Base-by-base conservation (phyloP, 2,888 invertebrate species). In the Trichopria drosophilae region DNA sequence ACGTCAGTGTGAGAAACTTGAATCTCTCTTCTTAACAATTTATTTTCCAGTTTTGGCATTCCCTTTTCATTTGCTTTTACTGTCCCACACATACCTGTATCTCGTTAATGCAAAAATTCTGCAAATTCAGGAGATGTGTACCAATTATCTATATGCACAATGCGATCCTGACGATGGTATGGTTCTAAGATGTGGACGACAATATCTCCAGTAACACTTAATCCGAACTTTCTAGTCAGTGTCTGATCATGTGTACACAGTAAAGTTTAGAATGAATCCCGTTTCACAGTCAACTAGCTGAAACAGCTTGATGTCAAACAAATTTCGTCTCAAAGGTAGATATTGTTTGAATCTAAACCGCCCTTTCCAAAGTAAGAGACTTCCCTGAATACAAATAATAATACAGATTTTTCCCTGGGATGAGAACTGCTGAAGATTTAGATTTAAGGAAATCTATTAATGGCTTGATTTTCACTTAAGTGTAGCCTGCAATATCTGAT, bases 171-270 rank as follows among this genome's bases (percentile, higher is more conserved):
- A 13, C 23, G 13, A 16, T 50, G 43, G 19, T 53, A 43, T 12
- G 54, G 45, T 47, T 52, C 23, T 31, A 50, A 24, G 20, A 55
- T 41, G 22, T 51, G 43, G 29, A 32, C 48, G n/a, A 57, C 52
- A 41, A 52, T 52, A 26, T 36, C 49, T 13, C 52, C 52, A 22
- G 46, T 39, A 16, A 52, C 43, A 31, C 49, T 52, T n/a, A 58
- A 34, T 26, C 35, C 49, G 23, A 50, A 46, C 34, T 51, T 40
- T 24, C 47, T n/a, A 49, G 32, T 49, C 45, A 15, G 49, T 40
- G 12, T 26, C n/a, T 28, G 40, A 18, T 4, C 50, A 36, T 1
- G 39, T 43, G 16, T 52, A 48, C n/a, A 52, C 10, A 23, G 43
- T 42, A 9, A 41, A 52, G 29, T 40, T 28, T 18, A 51, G 26